These are phyloP conservation scores for Netelia virgata DNA, from an alignment of 2,888 invertebrate genomes.

Conservation along the genomic window DNA sequence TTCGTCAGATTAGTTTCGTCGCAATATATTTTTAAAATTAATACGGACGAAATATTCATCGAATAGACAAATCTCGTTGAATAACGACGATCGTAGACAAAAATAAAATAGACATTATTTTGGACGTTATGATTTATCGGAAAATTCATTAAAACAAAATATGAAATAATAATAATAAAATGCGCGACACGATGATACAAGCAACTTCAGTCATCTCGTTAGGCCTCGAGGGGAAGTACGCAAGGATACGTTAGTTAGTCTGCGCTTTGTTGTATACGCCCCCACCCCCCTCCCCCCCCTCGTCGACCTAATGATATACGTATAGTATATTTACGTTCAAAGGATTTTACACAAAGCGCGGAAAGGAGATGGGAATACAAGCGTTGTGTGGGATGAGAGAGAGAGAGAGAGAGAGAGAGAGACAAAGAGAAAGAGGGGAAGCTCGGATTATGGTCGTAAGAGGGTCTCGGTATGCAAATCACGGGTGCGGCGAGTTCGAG, in stretches of 20 bases:
- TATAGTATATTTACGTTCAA: slow-evolving; percentile 37
- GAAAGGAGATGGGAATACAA: slow-evolving; percentile 20
- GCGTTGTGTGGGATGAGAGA: slow-evolving; percentile 30
- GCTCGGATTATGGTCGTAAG: slow-evolving; percentile 68
- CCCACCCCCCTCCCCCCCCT: neutral
- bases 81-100: too few relatives aligned
- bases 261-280: slow-evolving; percentile 21
- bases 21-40: too few relatives aligned
- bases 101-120: too few relatives aligned
- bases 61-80: too few relatives aligned
- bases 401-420: slow-evolving; percentile 22
- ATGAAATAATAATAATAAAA: neutral
- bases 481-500: slow-evolving; percentile 62
- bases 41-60: too few relatives aligned
- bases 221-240: slow-evolving; percentile 22
- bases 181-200: neutral
- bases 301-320: neutral
- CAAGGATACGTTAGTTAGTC: slow-evolving; percentile 16
- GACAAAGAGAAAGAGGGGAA: slow-evolving; percentile 20
- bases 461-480: slow-evolving; percentile 69
- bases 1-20: too few relatives aligned
- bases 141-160: neutral
- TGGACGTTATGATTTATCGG: neutral
- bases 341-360: slow-evolving; percentile 35
- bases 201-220: slow-evolving; percentile 13